Conservation (phyloP, 2,797 vertebrate species). For the Carcharodon carcharias region DNA sequence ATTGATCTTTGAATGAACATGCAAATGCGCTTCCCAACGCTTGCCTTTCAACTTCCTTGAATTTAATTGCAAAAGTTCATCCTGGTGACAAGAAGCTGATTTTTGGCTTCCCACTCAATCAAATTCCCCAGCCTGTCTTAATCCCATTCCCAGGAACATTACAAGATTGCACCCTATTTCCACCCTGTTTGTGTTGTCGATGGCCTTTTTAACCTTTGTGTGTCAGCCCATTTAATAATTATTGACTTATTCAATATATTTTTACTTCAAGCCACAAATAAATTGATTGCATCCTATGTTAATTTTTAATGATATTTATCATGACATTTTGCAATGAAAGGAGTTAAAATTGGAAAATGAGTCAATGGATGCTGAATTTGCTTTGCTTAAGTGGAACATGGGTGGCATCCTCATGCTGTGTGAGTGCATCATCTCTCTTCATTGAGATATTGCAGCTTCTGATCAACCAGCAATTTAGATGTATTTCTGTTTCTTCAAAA, state of each 20-base stretch:
- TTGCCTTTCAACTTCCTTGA: too few relatives aligned
- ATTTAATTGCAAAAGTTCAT: too few relatives aligned
- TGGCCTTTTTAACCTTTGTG: not conserved
- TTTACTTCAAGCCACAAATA: not conserved
- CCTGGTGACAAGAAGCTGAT: too few relatives aligned
- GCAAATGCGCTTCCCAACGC: too few relatives aligned
- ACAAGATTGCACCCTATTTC: too few relatives aligned
- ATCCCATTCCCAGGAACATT: too few relatives aligned
- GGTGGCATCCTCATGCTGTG: not conserved
- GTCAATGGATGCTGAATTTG: not conserved
- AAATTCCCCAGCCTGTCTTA: too few relatives aligned
- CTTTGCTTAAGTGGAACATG: not conserved
- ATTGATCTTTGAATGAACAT: too few relatives aligned
- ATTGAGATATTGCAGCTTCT: not conserved
- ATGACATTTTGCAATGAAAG: not conserved
- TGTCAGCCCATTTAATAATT: not conserved
- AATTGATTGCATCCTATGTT: not conserved
- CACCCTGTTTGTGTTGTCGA: not conserved
- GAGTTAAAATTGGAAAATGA: not conserved
- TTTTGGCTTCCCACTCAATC: too few relatives aligned
- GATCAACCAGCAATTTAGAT: not conserved
- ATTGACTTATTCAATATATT: not conserved
- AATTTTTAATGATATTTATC: not conserved
- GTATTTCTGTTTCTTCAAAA: not conserved
- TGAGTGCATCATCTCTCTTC: not conserved